These are phyloP conservation scores for Callorhinus ursinus DNA, from an alignment of 2,113 vertebrate genomes.

Conservation along the genomic window DNA sequence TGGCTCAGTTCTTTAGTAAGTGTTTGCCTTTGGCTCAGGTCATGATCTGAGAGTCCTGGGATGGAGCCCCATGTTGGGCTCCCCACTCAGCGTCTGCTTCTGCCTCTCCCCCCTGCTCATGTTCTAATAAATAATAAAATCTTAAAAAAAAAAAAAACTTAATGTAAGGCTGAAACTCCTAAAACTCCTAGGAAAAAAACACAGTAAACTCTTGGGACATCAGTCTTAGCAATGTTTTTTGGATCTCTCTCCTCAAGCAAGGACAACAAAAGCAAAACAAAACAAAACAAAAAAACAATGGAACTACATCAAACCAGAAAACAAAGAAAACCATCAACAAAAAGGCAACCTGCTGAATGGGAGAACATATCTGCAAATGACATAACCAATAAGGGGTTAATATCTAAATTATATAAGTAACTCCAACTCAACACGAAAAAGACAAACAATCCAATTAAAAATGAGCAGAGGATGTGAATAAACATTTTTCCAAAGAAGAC, in stretches of 20 bases:
- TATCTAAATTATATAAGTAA: not conserved
- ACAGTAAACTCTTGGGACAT: not conserved
- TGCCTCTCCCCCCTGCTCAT: too few species aligned
- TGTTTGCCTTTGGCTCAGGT: not conserved
- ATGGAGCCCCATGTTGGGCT: not conserved
- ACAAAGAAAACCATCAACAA: not conserved
- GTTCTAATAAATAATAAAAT: not conserved
- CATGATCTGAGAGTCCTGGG: not conserved
- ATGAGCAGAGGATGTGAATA: not conserved
- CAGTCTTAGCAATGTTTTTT: not conserved
- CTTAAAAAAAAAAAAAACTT: not conserved
- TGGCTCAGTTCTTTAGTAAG: not conserved
- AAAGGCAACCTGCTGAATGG: not conserved
- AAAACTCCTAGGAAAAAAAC: not conserved
- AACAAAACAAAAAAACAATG: not conserved
- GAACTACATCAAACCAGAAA: not conserved
- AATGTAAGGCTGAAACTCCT: not conserved
- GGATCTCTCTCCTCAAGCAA: not conserved
- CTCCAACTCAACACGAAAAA: not conserved
- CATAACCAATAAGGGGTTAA: not conserved
- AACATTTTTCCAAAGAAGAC: not conserved
- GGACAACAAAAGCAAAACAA: not conserved
- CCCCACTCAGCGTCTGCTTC: not conserved
- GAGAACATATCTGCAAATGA: not conserved
- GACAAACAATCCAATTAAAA: not conserved